Base-by-base conservation (phyloP, 2,797 vertebrate species). In the Onychomys leucogaster region DNA sequence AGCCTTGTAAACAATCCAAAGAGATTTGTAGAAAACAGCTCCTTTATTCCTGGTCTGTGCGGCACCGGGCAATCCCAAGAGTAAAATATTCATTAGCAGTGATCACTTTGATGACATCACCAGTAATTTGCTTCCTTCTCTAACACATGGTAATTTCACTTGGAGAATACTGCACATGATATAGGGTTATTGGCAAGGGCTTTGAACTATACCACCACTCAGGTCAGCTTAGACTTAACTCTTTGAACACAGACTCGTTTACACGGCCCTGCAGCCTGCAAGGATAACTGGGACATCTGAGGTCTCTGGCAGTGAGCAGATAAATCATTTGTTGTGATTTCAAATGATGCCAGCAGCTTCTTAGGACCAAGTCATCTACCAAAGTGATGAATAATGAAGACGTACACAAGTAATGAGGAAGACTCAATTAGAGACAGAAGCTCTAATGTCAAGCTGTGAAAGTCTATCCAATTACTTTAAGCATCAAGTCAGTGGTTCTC, bases 41-140 rank as follows among this genome's bases (percentile, higher is more conserved):
- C 59, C 7, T 77, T 69, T 52, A 25, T 96, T 97, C 88, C 94
- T 97, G 93, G 49, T 94, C 97, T 94, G 91, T 55, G 89, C 37
- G 55, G 85, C 89, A 83, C 92, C 87, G 86, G 87, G 92, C 89
- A 81, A 91, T 89, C 97, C 92, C 97, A 89, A 4, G 71, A 97
- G 96, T 41, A 49, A 86, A 69, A 78, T 49, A 80, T 61, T 97
- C 97, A 97, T 97, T 97, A 97, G 88, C 67, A 73, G 93, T 96
- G 95, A 97, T 95, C 94, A 67, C 86, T 97, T 93, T 93, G 94
- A 97, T 98, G 97, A 97, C 95, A 96, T 98, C 98, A 98, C 92
- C 98, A 95, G 92, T 89, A 92, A 97, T 98, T 88, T 93, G 94
- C 98, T 91, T 82, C 94, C 46, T 95, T 97, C 69, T 46, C 92